Evolutionary conservation across 1,140 invertebrate species (phyloP), one percentile per base, ranked within the genome.

Genomic region (Formica selysi): DNA sequence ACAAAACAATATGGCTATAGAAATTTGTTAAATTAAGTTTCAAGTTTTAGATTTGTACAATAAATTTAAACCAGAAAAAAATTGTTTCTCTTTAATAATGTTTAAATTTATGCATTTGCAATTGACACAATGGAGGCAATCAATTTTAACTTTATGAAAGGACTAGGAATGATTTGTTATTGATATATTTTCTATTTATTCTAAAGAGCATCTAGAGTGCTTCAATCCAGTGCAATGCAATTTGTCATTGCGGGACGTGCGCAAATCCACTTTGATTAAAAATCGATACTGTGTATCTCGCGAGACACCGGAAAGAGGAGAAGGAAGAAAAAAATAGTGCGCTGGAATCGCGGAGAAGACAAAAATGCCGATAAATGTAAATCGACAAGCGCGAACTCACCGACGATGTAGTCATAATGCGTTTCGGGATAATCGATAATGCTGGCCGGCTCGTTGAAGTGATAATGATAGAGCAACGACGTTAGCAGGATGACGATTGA

Each of bases 391-490:
- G 32, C 26, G n/a, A 83, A 83, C 94, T 93, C 73, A 95, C 94
- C 94, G 4, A 95, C 85, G 57, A 95, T 92, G 84, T 95, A 95
- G 89, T 95, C 94, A 76, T 95, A 95, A 61, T 90, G 87, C 44
- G 86, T 84, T 19, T 92, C 74, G 0, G 94, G 93, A 61, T 91
- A 73, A 76, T 94, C 88, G 62, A 93, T 90, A 44, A 95, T 70
- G 76, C 94, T 94, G 5, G 87, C 71, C n/a, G 94, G 94, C 38
- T 87, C 87, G 19, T 67, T 89, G 38, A 93, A 89, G 79, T 91
- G 91, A 59, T 91, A 91, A 73, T 93, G 92, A 36, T 94, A 94
- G 32, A 94, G 48, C 2, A 95, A 68, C 6, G 94, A 94, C 22
- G 91, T 29, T 0, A 94, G 59, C 26, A 94, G 87, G 16, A 94